Evolutionary conservation across 2,113 vertebrate species (phyloP).

Genomic region (Clupea harengus): DNA sequence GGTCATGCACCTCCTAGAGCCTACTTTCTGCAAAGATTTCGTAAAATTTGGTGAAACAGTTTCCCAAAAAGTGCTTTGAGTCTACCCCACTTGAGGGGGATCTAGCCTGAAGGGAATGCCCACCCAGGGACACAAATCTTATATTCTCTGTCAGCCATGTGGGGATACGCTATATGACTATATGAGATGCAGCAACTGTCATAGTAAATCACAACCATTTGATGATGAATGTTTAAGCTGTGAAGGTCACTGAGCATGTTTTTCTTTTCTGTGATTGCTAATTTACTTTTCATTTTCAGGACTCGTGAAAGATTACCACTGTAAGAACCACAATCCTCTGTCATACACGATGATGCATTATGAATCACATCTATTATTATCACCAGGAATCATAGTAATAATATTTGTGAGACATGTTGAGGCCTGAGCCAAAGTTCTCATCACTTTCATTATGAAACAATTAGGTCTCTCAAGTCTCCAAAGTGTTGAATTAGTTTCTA

Average conservation of each 20-base stretch:
- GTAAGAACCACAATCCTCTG: background rate
- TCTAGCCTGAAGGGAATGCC: too few species aligned
- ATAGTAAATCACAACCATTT: background rate
- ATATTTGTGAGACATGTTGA: background rate
- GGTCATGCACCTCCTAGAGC: too few species aligned
- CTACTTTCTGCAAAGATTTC: too few species aligned
- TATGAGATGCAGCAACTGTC: too few species aligned
- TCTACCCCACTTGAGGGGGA: too few species aligned
- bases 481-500: conserved; percentile 9
- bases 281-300: background rate
- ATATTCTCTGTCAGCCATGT: too few species aligned
- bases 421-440: background rate
- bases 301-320: background rate
- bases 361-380: background rate
- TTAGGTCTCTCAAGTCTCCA: conserved; percentile 5
- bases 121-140: too few species aligned
- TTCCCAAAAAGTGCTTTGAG: too few species aligned
- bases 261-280: background rate
- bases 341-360: background rate
- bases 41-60: too few species aligned
- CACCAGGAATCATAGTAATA: background rate
- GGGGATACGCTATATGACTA: too few species aligned
- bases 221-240: background rate
- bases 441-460: background rate
- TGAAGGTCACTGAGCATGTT: background rate